Evolutionary conservation across 2,888 invertebrate species (phyloP).

Genomic region (Miltochrista miniata): DNA sequence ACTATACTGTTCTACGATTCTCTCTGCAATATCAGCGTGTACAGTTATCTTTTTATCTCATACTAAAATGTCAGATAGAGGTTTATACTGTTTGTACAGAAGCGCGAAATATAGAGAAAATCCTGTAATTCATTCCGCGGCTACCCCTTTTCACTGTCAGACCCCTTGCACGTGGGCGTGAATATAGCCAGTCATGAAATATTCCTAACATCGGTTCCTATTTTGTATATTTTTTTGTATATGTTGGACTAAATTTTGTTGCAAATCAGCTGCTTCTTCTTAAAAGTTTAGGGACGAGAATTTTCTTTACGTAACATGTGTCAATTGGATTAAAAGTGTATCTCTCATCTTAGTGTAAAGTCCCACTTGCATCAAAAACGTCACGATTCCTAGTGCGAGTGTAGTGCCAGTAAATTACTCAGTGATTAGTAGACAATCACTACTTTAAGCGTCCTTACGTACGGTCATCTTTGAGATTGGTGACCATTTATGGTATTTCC

Average conservation of each 20-base stretch:
- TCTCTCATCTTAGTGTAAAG: no score
- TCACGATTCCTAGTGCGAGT: no score
- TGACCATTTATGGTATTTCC: no score
- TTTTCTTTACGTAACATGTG: neutral
- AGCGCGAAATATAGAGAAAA: conserved; percentile 31
- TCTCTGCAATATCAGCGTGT: conserved; percentile 6
- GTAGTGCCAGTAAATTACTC: no score
- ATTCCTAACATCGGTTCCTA: conserved; percentile 23
- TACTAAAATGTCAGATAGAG: conserved; percentile 20
- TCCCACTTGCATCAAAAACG: no score
- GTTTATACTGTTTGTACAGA: conserved; percentile 17
- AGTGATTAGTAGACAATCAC: no score
- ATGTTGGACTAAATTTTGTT: conserved; percentile 16
- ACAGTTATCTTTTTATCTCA: conserved; percentile 1
- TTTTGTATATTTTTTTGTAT: conserved; percentile 22
- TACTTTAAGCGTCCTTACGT: no score
- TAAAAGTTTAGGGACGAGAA: neutral
- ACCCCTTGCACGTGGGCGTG: conserved; percentile 33
- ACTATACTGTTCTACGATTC: neutral
- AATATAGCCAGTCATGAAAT: conserved; percentile 31
- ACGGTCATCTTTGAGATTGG: no score
- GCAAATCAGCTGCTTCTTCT: neutral
- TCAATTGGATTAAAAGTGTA: no score
- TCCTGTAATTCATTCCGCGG: conserved; percentile 35
- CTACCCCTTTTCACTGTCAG: conserved; percentile 46